A percentile compares a stretch with the other conserved stretches of the same genome.
phyloP scores from a whole-genome alignment of 2,888 invertebrate species.

The Netelia inedita region DNA sequence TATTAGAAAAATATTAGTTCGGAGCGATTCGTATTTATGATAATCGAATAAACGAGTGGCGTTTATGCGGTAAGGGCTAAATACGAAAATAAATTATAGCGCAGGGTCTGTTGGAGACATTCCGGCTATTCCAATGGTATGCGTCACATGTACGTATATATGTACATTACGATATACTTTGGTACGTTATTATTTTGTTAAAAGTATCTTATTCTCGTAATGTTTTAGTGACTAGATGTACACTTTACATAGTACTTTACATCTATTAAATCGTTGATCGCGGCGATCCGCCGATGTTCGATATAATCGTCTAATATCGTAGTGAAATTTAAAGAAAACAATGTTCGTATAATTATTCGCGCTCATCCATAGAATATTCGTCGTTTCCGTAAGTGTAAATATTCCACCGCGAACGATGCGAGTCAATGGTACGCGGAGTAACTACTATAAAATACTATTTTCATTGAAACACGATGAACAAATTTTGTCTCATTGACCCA shows the following conservation, averaged over 20 bases:
- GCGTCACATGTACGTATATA: not conserved
- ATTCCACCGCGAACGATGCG: not conserved
- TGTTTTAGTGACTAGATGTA: conserved; percentile 61
- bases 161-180: conserved; percentile 9
- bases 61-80: not conserved
- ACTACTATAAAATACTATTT: conserved; percentile 2
- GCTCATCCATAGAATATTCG: not conserved
- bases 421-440: not conserved
- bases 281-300: not conserved
- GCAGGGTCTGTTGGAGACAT: not conserved
- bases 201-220: conserved; percentile 26
- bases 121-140: conserved; percentile 1
- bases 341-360: not conserved
- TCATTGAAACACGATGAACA: not conserved
- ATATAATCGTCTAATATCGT: not conserved
- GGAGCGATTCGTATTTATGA: not conserved
- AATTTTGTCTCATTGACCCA: not conserved
- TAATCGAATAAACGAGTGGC: no score
- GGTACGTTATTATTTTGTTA: conserved; percentile 22
- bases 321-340: not conserved
- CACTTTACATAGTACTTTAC: conserved; percentile 36
- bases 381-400: not conserved
- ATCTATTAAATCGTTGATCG: not conserved
- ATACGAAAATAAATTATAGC: conserved; percentile 3
- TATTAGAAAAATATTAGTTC: conserved; percentile 27